These are phyloP conservation scores for Phylloscopus trochiloides DNA, from an alignment of 2,113 vertebrate genomes.

Conservation along the genomic window DNA sequence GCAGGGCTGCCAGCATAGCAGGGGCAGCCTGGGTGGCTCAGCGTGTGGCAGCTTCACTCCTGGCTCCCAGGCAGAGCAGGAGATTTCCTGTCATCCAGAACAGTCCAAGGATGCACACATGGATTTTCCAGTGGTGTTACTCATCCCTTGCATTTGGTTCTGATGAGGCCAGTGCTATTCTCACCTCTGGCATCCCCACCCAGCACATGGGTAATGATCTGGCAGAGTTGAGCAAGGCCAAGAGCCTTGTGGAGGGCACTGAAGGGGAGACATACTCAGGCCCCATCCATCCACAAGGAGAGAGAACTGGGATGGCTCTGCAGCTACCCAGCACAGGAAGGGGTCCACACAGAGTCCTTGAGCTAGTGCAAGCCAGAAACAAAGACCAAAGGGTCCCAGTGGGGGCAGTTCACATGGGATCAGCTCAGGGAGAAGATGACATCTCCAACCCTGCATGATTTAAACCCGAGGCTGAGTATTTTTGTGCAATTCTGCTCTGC, in stretches of 20 bases:
- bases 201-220: background rate
- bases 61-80: background rate
- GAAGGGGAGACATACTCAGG: background rate
- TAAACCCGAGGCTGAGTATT: background rate
- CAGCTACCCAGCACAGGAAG: background rate
- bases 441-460: background rate
- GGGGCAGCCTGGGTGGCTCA: background rate
- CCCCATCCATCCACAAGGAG: background rate
- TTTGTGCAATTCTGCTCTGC: background rate
- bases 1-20: background rate
- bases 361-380: background rate
- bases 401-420: accelerated
- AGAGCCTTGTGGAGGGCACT: background rate
- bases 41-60: accelerated
- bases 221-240: background rate
- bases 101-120: background rate
- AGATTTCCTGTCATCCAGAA: background rate
- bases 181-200: background rate
- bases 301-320: background rate
- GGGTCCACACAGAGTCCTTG: background rate
- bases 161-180: background rate
- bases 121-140: background rate
- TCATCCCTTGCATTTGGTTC: background rate
- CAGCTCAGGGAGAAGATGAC: background rate
- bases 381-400: background rate